Evolutionary conservation across 2,797 vertebrate species (phyloP).

Genomic region (Megalops cyprinoides): DNA sequence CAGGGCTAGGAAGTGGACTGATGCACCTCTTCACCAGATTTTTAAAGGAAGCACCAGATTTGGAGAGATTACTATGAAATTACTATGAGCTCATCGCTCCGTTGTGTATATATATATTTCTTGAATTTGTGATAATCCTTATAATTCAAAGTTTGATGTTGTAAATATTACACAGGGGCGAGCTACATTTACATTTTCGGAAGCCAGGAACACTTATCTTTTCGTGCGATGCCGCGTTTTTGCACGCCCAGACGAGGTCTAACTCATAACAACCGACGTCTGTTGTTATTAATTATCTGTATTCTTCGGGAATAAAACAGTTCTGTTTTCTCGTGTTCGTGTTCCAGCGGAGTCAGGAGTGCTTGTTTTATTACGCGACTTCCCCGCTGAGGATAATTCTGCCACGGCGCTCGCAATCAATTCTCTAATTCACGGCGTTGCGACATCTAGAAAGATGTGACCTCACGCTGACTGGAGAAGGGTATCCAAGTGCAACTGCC

Average conservation of each 20-base stretch:
- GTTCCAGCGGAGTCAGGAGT: slow-evolving; percentile 7
- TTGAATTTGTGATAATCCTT: neutral
- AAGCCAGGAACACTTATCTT: neutral
- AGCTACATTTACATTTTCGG: neutral
- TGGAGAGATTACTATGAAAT: no score
- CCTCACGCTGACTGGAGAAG: slow-evolving; percentile 6
- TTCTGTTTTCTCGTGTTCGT: neutral
- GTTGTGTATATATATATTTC: no score
- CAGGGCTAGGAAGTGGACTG: no score
- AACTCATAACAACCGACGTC: no score
- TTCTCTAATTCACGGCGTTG: neutral
- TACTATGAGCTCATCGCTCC: no score
- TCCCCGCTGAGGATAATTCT: slow-evolving; percentile 3
- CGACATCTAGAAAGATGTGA: neutral
- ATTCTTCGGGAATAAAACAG: neutral
- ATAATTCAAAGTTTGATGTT: neutral
- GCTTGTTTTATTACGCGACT: slow-evolving; percentile 2
- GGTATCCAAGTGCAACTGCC: slow-evolving; percentile 18
- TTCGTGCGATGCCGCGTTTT: no score
- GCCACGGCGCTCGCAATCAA: neutral
- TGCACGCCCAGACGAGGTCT: no score
- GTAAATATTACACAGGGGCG: neutral
- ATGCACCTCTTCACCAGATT: no score
- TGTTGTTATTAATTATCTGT: neutral
- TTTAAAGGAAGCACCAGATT: neutral